phyloP scores from a whole-genome alignment of 53 echinoderm and acorn worm genomes.

The Henricia sp. region DNA sequence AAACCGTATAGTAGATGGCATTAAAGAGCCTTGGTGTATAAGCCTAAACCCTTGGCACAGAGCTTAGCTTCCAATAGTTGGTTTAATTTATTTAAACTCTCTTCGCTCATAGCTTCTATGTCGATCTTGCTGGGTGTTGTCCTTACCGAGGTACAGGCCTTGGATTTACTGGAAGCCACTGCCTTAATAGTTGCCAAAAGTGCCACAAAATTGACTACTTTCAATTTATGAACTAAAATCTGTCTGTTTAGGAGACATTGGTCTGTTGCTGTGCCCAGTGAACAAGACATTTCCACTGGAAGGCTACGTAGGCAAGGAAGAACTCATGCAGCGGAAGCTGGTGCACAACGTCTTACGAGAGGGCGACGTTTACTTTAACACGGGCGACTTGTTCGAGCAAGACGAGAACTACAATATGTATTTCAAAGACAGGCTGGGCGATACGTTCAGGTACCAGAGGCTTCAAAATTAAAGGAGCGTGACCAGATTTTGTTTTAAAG shows the following conservation, averaged over 20 bases:
- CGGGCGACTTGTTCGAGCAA: conserved; percentile 83
- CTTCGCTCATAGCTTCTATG: too few species aligned
- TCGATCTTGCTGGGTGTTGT: too few species aligned
- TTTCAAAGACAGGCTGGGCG: conserved; percentile 31
- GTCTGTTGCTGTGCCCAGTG: conserved; percentile 44
- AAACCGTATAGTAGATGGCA: too few species aligned
- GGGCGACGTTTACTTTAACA: conserved; percentile 89
- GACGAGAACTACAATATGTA: conserved; percentile 78
- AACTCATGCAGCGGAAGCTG: conserved; percentile 76
- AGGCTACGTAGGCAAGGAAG: conserved; percentile 73
- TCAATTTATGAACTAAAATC: conserved; percentile 2
- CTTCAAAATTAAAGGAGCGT: not conserved
- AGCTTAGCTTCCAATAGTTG: too few species aligned
- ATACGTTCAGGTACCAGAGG: conserved; percentile 31
- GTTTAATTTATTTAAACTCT: too few species aligned
- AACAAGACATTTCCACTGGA: conserved; percentile 37
- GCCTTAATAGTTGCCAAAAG: too few species aligned
- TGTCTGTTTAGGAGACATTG: conserved; percentile 55
- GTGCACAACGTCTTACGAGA: conserved; percentile 68
- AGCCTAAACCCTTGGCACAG: too few species aligned
- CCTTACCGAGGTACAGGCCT: too few species aligned
- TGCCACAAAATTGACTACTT: too few species aligned
- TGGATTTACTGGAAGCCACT: too few species aligned
- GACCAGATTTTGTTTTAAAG: not conserved
- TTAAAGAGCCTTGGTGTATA: too few species aligned